Conservation (phyloP, 2,888 invertebrate genomes). For the Caradrina kadenii region DNA sequence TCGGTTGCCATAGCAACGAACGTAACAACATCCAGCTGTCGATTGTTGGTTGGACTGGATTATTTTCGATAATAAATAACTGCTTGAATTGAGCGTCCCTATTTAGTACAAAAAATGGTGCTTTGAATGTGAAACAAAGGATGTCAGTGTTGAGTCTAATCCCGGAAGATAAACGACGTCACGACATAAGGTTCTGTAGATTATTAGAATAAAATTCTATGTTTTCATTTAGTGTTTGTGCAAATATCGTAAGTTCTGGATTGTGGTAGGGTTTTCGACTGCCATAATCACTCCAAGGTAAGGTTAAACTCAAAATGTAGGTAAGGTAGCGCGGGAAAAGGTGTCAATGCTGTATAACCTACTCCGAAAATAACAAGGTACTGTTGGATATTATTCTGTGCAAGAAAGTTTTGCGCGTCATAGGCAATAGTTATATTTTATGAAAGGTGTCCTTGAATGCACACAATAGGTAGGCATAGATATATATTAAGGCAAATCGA, state of each 20-base stretch:
- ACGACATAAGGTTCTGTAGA: constrained; percentile 75
- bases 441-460: constrained; percentile 23
- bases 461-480: background rate
- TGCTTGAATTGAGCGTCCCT: constrained; percentile 68
- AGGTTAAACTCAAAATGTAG: background rate
- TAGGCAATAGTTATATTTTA: background rate
- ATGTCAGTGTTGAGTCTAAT: constrained; percentile 89
- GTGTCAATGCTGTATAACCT: background rate
- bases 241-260: background rate
- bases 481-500: constrained; percentile 9
- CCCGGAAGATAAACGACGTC: constrained; percentile 85
- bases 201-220: background rate
- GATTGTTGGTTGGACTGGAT: constrained; percentile 15
- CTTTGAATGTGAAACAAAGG: constrained; percentile 67
- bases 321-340: constrained; percentile 17
- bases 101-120: constrained; percentile 76
- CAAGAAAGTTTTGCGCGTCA: constrained; percentile 23
- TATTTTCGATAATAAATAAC: constrained; percentile 67
- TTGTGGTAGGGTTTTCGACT: background rate
- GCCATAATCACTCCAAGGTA: too few relatives aligned
- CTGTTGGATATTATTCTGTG: background rate
- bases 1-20: constrained; percentile 78
- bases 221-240: background rate
- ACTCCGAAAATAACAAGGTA: background rate
- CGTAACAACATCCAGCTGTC: constrained; percentile 72